Conservation (phyloP, 2,113 vertebrate genomes). For the Lampris incognitus region DNA sequence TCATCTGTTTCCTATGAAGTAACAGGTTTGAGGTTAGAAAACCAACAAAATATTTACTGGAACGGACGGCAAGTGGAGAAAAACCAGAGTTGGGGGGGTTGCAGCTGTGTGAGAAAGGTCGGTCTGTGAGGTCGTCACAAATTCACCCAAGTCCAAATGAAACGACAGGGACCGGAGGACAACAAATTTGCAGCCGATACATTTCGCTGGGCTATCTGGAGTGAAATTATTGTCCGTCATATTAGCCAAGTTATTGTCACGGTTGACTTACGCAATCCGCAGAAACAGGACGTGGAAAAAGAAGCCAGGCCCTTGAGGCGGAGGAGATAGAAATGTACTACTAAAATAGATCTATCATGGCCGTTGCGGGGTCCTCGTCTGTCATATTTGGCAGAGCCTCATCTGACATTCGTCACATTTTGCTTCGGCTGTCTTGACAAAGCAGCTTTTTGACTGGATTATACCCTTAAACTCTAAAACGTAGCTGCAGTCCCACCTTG, state of each 20-base stretch:
- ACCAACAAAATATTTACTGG: neutral
- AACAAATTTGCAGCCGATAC: too few species aligned
- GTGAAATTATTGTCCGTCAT: neutral
- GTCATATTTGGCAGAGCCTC: neutral
- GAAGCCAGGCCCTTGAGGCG: neutral
- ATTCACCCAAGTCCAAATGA: too few species aligned
- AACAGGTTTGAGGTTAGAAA: conserved; percentile 55
- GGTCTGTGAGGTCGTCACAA: too few species aligned
- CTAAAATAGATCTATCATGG: neutral
- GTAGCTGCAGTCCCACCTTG: conserved; percentile 8
- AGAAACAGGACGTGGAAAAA: conserved; percentile 11
- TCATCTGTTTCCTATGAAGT: conserved; percentile 48
- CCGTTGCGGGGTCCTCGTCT: neutral
- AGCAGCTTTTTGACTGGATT: conserved; percentile 43
- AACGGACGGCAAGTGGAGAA: too few species aligned
- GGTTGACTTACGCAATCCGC: conserved; percentile 8
- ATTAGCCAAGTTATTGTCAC: conserved; percentile 6
- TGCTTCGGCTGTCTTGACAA: neutral
- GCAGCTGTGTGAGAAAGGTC: too few species aligned
- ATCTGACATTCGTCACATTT: neutral
- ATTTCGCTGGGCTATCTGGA: neutral
- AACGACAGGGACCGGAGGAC: too few species aligned
- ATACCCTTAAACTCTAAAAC: conserved; percentile 43
- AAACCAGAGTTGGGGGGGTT: too few species aligned
- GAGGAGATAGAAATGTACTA: neutral